Conservation (phyloP, 2,888 invertebrate genomes). For the Tenthredo livida region DNA sequence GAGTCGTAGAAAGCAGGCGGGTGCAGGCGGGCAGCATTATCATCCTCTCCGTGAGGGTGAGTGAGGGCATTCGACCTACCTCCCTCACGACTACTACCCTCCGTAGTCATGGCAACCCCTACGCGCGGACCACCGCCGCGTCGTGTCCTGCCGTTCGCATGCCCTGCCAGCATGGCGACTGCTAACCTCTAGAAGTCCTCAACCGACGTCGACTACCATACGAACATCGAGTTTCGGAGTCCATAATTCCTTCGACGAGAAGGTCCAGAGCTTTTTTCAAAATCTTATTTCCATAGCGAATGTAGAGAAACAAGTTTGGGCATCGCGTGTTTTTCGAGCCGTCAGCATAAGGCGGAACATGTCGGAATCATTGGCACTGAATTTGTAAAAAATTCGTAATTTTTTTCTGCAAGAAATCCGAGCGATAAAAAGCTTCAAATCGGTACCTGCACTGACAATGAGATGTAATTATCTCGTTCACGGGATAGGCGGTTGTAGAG, state of each 20-base stretch:
- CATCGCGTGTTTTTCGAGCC: not conserved
- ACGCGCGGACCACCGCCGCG: slow-evolving; percentile 72
- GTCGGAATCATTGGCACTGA: not conserved
- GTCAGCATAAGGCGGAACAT: not conserved
- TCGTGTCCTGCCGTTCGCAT: slow-evolving; percentile 73
- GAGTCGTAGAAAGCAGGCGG: slow-evolving; percentile 42
- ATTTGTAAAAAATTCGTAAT: not conserved
- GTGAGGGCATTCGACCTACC: slow-evolving; percentile 66
- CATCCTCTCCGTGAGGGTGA: slow-evolving; percentile 72
- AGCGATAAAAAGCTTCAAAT: not conserved
- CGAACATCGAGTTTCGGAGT: slow-evolving; percentile 26
- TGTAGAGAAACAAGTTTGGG: not conserved
- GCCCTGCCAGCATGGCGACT: slow-evolving; percentile 75
- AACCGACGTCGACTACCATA: slow-evolving; percentile 20
- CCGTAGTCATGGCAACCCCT: slow-evolving; percentile 77
- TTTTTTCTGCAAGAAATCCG: not conserved
- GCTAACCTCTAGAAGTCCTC: slow-evolving; percentile 59
- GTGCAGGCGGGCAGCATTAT: slow-evolving; percentile 70
- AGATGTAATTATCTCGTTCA: slow-evolving; percentile 35
- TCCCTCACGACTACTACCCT: slow-evolving; percentile 70
- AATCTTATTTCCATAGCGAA: not conserved
- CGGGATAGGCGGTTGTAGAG: not conserved
- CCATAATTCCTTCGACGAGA: not conserved
- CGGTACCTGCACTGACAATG: not conserved
- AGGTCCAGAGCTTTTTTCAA: not conserved